Conservation (phyloP, 2,888 invertebrate genomes). For the Gandaritis pyraliata region DNA sequence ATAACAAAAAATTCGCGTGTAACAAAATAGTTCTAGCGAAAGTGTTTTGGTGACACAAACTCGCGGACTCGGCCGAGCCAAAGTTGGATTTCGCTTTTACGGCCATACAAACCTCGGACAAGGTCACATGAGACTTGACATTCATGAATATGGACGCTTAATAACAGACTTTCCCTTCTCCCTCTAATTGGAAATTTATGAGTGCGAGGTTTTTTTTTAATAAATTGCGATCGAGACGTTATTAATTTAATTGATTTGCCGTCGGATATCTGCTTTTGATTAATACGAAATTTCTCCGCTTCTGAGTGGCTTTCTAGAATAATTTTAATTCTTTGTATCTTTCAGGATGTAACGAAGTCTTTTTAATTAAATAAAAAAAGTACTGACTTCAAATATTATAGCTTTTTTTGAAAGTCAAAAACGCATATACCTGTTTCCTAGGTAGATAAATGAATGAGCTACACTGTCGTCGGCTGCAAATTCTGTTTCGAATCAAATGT, state of each 20-base stretch:
- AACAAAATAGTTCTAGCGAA: conserved; percentile 48
- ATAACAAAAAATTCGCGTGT: too few species aligned
- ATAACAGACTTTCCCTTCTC: conserved; percentile 35
- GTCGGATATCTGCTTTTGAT: conserved; percentile 28
- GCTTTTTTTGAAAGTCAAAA: background rate
- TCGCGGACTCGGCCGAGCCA: conserved; percentile 31
- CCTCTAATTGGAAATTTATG: conserved; percentile 40
- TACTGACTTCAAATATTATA: background rate
- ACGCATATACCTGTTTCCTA: too few species aligned
- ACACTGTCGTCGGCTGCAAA: too few species aligned
- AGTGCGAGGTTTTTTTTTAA: conserved; percentile 19
- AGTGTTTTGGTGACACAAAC: conserved; percentile 55
- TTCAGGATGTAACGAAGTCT: background rate
- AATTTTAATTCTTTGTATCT: conserved; percentile 7
- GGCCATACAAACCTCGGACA: conserved; percentile 48
- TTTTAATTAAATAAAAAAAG: background rate
- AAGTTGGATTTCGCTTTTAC: conserved; percentile 56
- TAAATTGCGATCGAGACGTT: conserved; percentile 20
- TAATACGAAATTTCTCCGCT: conserved; percentile 28
- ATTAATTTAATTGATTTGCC: conserved; percentile 23
- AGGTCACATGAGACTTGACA: conserved; percentile 33
- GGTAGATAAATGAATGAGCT: too few species aligned
- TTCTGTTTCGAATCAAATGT: too few species aligned
- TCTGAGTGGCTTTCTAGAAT: conserved; percentile 22
- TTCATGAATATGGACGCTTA: conserved; percentile 29